A percentile compares a stretch with the other conserved stretches of the same genome.
phyloP scores from a whole-genome alignment of 2,888 invertebrate genomes.

The Melanargia galathea region DNA sequence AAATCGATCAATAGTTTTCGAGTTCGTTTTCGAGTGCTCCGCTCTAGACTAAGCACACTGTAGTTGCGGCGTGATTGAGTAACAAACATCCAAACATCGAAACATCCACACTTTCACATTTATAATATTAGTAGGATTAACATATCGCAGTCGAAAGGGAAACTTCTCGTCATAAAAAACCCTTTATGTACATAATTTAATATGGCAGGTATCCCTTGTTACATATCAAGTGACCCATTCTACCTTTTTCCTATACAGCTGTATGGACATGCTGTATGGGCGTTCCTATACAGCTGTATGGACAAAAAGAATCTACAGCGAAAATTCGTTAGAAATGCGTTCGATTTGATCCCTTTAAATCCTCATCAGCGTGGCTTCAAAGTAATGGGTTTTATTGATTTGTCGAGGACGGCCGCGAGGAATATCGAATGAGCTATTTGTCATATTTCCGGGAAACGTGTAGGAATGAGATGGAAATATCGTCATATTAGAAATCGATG shows the following conservation, averaged over 20 bases:
- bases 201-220: too few relatives aligned
- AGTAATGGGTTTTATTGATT: conserved; percentile 37
- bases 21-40: too few relatives aligned
- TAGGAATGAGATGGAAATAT: background rate
- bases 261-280: too few relatives aligned
- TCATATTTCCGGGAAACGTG: conserved; percentile 37
- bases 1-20: too few relatives aligned
- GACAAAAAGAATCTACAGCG: background rate
- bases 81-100: too few relatives aligned
- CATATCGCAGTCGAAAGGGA: too few relatives aligned
- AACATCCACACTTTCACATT: too few relatives aligned
- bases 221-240: background rate
- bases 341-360: conserved; percentile 23
- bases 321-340: conserved; percentile 14
- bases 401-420: conserved; percentile 32
- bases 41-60: too few relatives aligned
- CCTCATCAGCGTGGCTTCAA: conserved; percentile 30
- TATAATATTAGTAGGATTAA: too few relatives aligned
- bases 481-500: background rate
- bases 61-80: too few relatives aligned
- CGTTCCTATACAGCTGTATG: background rate
- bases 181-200: too few relatives aligned
- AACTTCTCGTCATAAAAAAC: too few relatives aligned
- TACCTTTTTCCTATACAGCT: background rate
- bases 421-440: conserved; percentile 40